Evolutionary conservation across 2,797 vertebrate species (phyloP), one percentile per base, ranked within the genome.

Genomic region (Gastrophryne carolinensis): DNA sequence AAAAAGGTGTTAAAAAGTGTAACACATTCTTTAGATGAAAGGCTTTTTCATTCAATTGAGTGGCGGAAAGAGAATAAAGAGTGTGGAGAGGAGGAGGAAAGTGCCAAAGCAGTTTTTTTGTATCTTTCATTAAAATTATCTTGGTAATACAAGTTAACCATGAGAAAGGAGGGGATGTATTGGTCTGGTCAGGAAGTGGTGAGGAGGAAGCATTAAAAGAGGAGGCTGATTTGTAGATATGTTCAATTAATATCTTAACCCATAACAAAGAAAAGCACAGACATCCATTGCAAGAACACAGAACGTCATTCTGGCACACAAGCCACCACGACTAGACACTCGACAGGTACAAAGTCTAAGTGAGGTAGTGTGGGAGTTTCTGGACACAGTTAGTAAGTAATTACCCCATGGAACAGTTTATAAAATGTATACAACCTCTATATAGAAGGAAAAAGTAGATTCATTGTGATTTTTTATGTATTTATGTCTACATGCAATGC

Each of bases 41-140:
- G 79, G 73, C 61, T 80, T 70, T n/a, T 64, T 72, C 67, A 78
- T 9, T 72, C 37, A 72, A 72, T 72, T 57, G 49, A 61, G 61
- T 70, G 58, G 41, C 19, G 61, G 63, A 53, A 68, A 80, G 39
- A 2, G 77, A 80, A 68, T 71, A 30, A 50, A 57, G 8, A 58
- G 1, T 2, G 73, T 39, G 52, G 23, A 3, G 0, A 56, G 83
- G 50, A 71, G 52, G 71, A 78, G 67, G 21, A 72, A 41, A 17
- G 24, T 12, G n/a, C 9, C 50, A 57, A 62, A 34, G 32, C 70
- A 21, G 27, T 35, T 15, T 78, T 70, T 65, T 41, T 29, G 41
- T 53, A 52, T 35, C 67, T 82, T 77, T 80, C 62, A n/a, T 3
- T 60, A 41, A 61, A 67, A 73, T 0, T 5, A 62, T 49, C 21